phyloP scores from a whole-genome alignment of 2,888 invertebrate species.

The Phrixothrix hirtus region DNA sequence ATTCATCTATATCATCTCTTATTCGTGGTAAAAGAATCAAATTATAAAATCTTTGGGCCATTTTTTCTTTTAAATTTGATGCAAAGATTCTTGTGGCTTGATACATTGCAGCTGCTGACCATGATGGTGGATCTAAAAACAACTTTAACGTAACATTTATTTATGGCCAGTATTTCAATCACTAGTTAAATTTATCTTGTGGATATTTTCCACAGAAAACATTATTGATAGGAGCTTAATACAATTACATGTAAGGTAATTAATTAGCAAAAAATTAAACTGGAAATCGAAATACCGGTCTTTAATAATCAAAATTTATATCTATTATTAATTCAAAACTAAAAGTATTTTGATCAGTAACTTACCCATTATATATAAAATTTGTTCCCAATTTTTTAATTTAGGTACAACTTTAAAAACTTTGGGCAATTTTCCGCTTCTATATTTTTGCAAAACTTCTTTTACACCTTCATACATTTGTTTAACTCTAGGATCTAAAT shows the following conservation, averaged over 20 bases:
- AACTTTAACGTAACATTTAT: conserved; percentile 15
- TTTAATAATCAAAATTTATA: no score
- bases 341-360: no score
- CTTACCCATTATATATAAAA: conserved; percentile 74
- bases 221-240: no score
- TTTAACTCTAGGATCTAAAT: conserved; percentile 81
- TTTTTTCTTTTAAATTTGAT: conserved; percentile 93
- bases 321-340: no score
- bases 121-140: conserved; percentile 82
- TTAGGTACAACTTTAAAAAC: conserved; percentile 96
- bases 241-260: no score
- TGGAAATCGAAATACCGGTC: no score
- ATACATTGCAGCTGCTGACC: conserved; percentile 98
- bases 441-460: conserved; percentile 83
- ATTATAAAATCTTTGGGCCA: conserved; percentile 95
- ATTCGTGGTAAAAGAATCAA: conserved; percentile 89
- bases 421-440: conserved; percentile 96
- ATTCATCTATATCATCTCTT: conserved; percentile 94
- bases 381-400: conserved; percentile 92
- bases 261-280: no score
- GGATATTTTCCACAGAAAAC: no score
- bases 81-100: conserved; percentile 94
- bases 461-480: conserved; percentile 90
- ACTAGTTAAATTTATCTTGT: no score
- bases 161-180: no score